These are phyloP conservation scores for Riptortus pedestris DNA, from an alignment of 1,140 invertebrate genomes.

Conservation along the genomic window DNA sequence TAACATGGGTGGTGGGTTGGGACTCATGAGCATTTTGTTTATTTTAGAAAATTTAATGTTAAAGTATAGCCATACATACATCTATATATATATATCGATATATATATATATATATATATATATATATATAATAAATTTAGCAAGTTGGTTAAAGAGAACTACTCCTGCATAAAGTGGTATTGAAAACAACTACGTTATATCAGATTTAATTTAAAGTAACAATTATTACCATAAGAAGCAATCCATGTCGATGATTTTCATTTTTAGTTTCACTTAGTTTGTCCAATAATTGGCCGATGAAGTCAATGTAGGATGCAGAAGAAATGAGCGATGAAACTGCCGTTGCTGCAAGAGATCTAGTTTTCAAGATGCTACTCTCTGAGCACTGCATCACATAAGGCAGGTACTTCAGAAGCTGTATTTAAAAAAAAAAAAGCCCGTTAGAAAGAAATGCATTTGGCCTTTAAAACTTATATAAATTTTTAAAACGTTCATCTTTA, in stretches of 20 bases:
- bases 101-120: too few species aligned
- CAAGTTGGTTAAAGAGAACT: too few species aligned
- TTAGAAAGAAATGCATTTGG: too few species aligned
- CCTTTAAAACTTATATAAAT: background rate
- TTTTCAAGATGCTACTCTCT: constrained; percentile 35
- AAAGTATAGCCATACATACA: too few species aligned
- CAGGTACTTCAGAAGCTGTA: constrained; percentile 36
- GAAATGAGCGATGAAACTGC: constrained; percentile 38
- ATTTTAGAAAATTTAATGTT: too few species aligned
- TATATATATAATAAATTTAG: too few species aligned
- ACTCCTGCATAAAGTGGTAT: too few species aligned
- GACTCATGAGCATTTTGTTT: too few species aligned
- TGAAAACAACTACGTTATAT: too few species aligned
- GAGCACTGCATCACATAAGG: constrained; percentile 36
- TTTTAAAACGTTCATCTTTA: background rate
- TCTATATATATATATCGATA: too few species aligned
- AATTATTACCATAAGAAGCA: constrained; percentile 41
- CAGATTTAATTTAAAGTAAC: too few species aligned
- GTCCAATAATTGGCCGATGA: constrained; percentile 34
- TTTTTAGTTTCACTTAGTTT: constrained; percentile 31
- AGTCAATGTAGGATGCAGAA: constrained; percentile 36
- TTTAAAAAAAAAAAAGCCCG: background rate
- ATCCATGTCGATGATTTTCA: constrained; percentile 40
- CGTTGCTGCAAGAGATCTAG: constrained; percentile 37
- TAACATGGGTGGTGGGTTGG: too few species aligned